These are phyloP conservation scores for Deroplatys truncata DNA, from an alignment of 2,888 invertebrate genomes.

Conservation along the genomic window DNA sequence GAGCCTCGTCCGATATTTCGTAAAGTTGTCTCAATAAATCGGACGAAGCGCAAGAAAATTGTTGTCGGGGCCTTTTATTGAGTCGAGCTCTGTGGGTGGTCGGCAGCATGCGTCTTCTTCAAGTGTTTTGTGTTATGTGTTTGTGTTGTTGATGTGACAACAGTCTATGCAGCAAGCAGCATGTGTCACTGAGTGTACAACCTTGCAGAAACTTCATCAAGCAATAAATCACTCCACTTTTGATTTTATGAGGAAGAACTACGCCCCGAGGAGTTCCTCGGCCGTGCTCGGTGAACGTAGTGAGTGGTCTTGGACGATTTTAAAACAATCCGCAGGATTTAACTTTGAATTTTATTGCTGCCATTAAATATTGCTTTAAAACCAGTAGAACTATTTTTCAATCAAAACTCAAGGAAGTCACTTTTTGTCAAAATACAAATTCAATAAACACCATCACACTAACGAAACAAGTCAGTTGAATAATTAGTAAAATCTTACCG, in stretches of 20 bases:
- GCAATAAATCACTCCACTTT: not conserved
- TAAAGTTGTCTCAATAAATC: not conserved
- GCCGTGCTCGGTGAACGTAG: no score
- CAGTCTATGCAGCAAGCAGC: not conserved
- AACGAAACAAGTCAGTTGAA: no score
- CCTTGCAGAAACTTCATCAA: not conserved
- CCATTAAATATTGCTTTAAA: no score
- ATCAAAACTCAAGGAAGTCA: no score
- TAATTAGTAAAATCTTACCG: no score
- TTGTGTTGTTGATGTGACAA: not conserved
- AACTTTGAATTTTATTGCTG: no score
- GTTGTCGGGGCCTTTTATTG: slow-evolving; percentile 13
- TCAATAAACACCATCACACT: no score
- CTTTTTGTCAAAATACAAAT: no score
- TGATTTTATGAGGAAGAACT: not conserved
- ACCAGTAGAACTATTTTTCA: no score
- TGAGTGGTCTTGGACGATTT: no score
- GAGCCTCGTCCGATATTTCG: not conserved
- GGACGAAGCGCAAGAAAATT: not conserved
- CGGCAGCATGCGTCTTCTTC: slow-evolving; percentile 8
- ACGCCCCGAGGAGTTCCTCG: no score
- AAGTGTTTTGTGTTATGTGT: not conserved
- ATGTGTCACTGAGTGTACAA: not conserved
- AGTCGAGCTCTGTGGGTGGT: slow-evolving; percentile 24
- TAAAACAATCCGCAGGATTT: no score